Evolutionary conservation across 2,797 vertebrate species (phyloP), one percentile per base, ranked within the genome.

Genomic region (Rhinogobio ventralis): DNA sequence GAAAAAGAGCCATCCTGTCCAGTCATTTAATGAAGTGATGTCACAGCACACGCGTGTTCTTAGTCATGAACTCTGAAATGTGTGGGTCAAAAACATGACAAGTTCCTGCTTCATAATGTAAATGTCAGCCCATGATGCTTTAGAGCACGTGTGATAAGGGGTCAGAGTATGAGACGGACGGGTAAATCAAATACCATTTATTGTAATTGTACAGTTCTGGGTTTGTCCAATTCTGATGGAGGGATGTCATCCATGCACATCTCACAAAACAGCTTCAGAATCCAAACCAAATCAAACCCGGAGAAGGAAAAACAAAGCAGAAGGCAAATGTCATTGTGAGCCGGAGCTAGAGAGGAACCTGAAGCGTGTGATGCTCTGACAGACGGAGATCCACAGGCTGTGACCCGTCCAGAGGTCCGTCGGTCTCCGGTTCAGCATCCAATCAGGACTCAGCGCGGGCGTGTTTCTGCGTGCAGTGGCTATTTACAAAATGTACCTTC

Each of bases 201-300:
- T 87, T 89, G 72, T 87, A 85, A 84, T 89, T 89, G 86, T 86
- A 85, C 33, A 89, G 89, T 88, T 89, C 88, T n/a, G n/a, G n/a
- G n/a, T n/a, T 89, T 89, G 86, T 86, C 86, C 33, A 89, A 88
- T 88, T 89, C 88, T 85, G 79, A 89, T 85, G 11, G 30, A 85
- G 81, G 80, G 85, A 80, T 78, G 85, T 87, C 85, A 89, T 86
- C 85, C 88, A 90, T 89, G 89, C 88, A 89, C 49, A 39, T 87
- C 78, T 89, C 88, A 87, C 88, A 88, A 87, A 87, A 81, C 72
- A 89, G 42, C 64, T 88, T 82, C 25, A 78, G 72, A 87, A 75
- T 79, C 72, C 69, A 82, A 87, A 88, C 79, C 46, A 88, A 87
- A 78, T n/a, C 19, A 88, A 84, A 84, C 71, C 57, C 6, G 74